Evolutionary conservation across 2,888 invertebrate species (phyloP).

Genomic region (Drosophila longiperda): DNA sequence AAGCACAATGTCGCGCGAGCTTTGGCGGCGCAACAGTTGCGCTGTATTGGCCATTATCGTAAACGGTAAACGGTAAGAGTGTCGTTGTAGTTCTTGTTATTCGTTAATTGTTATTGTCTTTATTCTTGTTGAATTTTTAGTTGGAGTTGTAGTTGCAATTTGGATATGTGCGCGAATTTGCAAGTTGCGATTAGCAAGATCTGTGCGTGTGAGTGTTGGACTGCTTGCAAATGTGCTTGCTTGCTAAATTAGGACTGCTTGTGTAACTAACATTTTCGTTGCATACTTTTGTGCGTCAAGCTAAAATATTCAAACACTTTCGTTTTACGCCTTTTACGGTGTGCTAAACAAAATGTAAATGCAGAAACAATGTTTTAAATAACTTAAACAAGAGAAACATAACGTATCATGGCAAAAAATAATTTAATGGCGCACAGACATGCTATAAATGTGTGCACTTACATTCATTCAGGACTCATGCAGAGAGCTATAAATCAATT

Average conservation of each 20-base stretch:
- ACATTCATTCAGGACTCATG: conserved; percentile 3
- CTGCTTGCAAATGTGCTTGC: conserved; percentile 28
- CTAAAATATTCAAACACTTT: conserved; percentile 24
- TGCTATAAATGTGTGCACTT: background rate
- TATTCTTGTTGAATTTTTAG: conserved; percentile 8
- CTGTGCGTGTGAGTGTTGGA: conserved; percentile 32
- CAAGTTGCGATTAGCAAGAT: conserved; percentile 12
- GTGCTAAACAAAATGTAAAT: conserved; percentile 23
- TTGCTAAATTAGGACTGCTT: conserved; percentile 11
- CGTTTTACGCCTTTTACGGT: background rate
- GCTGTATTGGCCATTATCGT: conserved; percentile 93
- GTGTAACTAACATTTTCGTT: conserved; percentile 25
- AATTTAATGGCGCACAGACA: conserved; percentile 5
- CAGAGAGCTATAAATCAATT: conserved; percentile 50
- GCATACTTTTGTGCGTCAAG: conserved; percentile 47
- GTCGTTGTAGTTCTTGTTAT: conserved; percentile 11
- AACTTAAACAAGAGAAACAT: conserved; percentile 3
- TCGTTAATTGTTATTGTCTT: conserved; percentile 8
- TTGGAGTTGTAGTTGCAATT: conserved; percentile 9
- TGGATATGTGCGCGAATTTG: conserved; percentile 20
- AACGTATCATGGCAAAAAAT: conserved; percentile 16
- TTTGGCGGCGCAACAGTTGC: conserved; percentile 94
- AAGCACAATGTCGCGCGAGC: conserved; percentile 91
- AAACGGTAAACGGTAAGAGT: conserved; percentile 33
- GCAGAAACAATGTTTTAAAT: conserved; percentile 8